Conservation (phyloP, 2,113 vertebrate genomes). For the Hemichromis elongatus region DNA sequence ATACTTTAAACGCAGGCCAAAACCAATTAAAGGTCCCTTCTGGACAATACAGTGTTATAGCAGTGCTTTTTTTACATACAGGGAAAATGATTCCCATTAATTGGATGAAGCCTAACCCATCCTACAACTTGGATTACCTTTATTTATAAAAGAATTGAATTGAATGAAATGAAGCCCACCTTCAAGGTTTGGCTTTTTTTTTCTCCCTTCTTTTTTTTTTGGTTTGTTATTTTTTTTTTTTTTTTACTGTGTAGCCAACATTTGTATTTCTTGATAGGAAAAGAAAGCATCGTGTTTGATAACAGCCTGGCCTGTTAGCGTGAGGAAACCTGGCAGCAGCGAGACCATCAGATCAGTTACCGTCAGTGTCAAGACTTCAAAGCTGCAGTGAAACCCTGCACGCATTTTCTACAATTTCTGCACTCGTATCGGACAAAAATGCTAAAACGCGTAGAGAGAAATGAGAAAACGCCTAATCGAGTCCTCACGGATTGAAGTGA, state of each 20-base stretch:
- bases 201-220: not conserved
- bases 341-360: constrained; percentile 1
- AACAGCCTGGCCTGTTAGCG: not conserved
- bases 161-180: no score
- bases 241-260: not conserved
- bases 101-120: no score
- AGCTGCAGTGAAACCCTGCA: not conserved
- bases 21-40: no score
- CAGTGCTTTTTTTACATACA: no score
- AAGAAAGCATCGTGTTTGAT: not conserved
- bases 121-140: no score
- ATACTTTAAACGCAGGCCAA: no score
- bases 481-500: no score
- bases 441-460: not conserved
- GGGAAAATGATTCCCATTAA: no score
- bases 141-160: no score
- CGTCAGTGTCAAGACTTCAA: constrained; percentile 5
- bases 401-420: not conserved
- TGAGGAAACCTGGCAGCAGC: not conserved
- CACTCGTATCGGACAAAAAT: not conserved
- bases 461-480: rapidly evolving
- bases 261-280: not conserved
- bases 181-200: no score
- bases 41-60: no score
- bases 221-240: not conserved